Base-by-base conservation (phyloP, 53 echinoderm and acorn worm genomes). In the Apostichopus leukothele region DNA sequence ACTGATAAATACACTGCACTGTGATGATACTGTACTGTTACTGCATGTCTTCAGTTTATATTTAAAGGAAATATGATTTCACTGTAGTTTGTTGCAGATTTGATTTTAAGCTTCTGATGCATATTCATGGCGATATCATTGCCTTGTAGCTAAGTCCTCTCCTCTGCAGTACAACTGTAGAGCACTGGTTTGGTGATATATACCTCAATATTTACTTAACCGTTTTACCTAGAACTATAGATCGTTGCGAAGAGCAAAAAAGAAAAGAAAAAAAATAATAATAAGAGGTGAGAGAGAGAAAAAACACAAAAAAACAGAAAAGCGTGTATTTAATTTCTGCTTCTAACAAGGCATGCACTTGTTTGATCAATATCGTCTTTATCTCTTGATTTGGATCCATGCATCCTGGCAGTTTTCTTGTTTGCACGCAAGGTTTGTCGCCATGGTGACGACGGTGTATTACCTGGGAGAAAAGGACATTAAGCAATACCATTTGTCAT, bases 381-480 rank as follows among this genome's bases (percentile, higher is more conserved):
- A 21, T 52, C 81, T 81, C n/a, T 12, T 51, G 21, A 54, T 81
- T 81, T 81, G n/a, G 55, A 81, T 81, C 54, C 81, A 81, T 81
- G 54, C 55, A 81, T 53, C 60, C 50, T 55, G 81, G 81, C 57
- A 52, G 81, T 10, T 14, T 6, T 71, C 55, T 53, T 22, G 81
- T 59, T 81, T 81, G 81, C 81, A 81, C 81, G 81, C 81, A 81
- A 81, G 81, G 59, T 81, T 54, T 53, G 59, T 81, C 55, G 53
- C 81, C 81, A 81, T 81, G 81, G 81, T 9, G 55, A 81, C 81
- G 10, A 18, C 39, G 39, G 39, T 51, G 10, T 81, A 22, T 81
- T 81, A 81, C 54, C 81, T 79, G 59, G 51, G 55, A 81, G 81
- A 22, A 59, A 54, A 81, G 51, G 55, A 81, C 81, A 54, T 79